phyloP scores from a whole-genome alignment of 1,140 invertebrate species.

The Mya arenaria region DNA sequence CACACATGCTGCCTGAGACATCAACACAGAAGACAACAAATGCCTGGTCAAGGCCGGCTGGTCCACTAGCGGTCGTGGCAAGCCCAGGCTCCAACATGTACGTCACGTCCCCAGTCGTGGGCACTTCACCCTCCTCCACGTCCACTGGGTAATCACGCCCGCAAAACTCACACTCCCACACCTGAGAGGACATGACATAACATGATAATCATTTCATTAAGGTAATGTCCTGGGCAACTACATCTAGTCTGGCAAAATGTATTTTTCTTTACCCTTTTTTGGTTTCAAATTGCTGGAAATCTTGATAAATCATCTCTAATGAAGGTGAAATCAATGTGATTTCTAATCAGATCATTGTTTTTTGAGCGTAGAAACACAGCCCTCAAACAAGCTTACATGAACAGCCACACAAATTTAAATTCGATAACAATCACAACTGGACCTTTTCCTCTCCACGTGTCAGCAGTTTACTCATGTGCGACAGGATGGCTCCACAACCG shows the following conservation, averaged over 20 bases:
- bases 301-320: too few species aligned
- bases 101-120: constrained; percentile 73
- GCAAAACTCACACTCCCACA: constrained; percentile 80
- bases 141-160: constrained; percentile 70
- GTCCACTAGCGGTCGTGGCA: constrained; percentile 65
- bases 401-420: too few species aligned
- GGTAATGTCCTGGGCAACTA: too few species aligned
- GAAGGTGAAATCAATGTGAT: too few species aligned
- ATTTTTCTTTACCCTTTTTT: too few species aligned
- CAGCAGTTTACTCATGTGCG: constrained; percentile 70
- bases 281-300: too few species aligned
- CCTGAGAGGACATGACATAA: constrained; percentile 65
- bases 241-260: too few species aligned
- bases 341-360: too few species aligned
- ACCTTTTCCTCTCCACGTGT: constrained; percentile 54
- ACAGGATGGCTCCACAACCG: constrained; percentile 73
- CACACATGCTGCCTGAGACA: constrained; percentile 80
- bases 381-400: too few species aligned
- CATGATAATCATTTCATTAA: too few species aligned
- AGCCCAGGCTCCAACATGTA: constrained; percentile 75
- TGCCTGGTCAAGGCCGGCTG: constrained; percentile 71
- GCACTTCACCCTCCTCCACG: constrained; percentile 75
- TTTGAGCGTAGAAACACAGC: too few species aligned
- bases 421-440: too few species aligned
- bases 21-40: constrained; percentile 79